phyloP scores from a whole-genome alignment of 1,140 invertebrate species.

The Belonocnema kinseyi region DNA sequence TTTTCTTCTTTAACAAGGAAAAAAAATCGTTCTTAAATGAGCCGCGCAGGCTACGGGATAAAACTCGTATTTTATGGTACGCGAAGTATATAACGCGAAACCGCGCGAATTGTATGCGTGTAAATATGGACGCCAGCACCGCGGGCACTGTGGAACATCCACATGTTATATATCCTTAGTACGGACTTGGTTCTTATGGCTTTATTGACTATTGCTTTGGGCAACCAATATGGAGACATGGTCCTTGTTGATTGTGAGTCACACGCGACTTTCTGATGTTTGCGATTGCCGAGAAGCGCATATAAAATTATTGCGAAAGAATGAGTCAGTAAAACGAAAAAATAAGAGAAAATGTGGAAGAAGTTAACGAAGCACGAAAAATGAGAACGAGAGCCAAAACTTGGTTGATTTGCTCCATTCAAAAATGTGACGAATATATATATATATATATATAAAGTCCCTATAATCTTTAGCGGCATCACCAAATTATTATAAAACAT shows the following conservation, averaged over 20 bases:
- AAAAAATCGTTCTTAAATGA: not conserved
- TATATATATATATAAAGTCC: too few species aligned
- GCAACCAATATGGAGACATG: not conserved
- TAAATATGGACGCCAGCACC: not conserved
- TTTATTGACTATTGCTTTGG: conserved; percentile 13
- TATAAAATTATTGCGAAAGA: too few species aligned
- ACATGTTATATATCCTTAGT: not conserved
- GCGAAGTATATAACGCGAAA: not conserved
- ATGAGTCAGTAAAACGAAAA: too few species aligned
- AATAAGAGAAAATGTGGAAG: too few species aligned
- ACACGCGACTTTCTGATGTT: not conserved
- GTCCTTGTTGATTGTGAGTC: not conserved
- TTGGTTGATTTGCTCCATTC: too few species aligned
- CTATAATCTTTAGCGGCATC: too few species aligned
- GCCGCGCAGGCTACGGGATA: not conserved
- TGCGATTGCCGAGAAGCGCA: not conserved
- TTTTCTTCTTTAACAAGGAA: too few species aligned
- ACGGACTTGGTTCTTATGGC: conserved; percentile 2
- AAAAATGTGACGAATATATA: too few species aligned
- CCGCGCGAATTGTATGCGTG: not conserved
- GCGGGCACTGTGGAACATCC: not conserved
- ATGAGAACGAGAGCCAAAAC: too few species aligned
- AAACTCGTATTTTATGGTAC: not conserved
- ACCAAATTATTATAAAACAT: too few species aligned
- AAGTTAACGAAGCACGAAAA: too few species aligned